A percentile compares a stretch with the other conserved stretches of the same genome.
phyloP scores from a whole-genome alignment of 1,140 invertebrate species.

The Bombus breviceps region DNA sequence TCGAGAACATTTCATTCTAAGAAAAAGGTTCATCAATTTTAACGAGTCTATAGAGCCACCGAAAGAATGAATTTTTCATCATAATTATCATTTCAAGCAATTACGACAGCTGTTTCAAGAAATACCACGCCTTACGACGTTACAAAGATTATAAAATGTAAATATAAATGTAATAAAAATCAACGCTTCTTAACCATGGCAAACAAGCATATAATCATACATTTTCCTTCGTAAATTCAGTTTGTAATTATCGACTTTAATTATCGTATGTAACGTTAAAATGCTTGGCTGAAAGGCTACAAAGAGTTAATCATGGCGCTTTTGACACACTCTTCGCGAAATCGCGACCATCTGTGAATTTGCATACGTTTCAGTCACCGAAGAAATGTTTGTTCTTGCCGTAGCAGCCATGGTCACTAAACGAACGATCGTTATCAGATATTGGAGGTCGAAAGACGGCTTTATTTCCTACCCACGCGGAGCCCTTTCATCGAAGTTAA shows the following conservation, averaged over 20 bases:
- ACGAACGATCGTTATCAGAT: constrained; percentile 36
- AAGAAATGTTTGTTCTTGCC: neutral
- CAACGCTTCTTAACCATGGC: too few relatives aligned
- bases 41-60: too few relatives aligned
- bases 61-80: too few relatives aligned
- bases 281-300: neutral
- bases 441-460: constrained; percentile 7
- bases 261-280: neutral
- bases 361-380: neutral
- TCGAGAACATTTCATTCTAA: too few relatives aligned
- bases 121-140: neutral
- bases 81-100: too few relatives aligned
- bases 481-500: constrained; percentile 44
- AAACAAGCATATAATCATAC: too few relatives aligned
- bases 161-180: too few relatives aligned
- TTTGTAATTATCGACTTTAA: too few relatives aligned
- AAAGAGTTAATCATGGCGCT: neutral
- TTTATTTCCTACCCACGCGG: constrained; percentile 19
- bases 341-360: neutral
- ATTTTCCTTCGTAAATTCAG: too few relatives aligned
- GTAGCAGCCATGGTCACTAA: neutral
- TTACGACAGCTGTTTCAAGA: neutral
- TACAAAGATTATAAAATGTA: too few relatives aligned
- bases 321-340: neutral
- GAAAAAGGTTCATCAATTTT: too few relatives aligned